Base-by-base conservation (phyloP, 2,797 vertebrate species). In the Sebastes matsubarae region DNA sequence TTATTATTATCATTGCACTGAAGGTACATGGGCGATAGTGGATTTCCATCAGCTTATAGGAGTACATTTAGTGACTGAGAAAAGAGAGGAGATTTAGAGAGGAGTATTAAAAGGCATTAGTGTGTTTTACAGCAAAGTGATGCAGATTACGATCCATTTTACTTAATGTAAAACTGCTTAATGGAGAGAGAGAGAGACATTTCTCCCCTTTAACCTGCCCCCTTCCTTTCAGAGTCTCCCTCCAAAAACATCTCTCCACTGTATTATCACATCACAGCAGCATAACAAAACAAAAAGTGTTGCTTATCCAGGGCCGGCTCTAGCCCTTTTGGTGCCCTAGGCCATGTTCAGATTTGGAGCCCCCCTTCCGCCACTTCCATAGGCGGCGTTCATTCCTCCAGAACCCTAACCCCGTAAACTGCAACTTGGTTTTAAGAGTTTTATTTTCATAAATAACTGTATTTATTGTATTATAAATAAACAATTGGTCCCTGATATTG, bases 61-160 rank as follows among this genome's bases (percentile, higher is more conserved):
- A 71, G 57, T 11, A 27, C 36, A 22, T 80, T 72, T 22, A 58
- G 70, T 46, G 57, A 24, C 24, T 10, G 32, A 72, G 73, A 30
- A 60, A 50, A 30, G 55, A 65, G 68, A 65, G 3, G 54, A 77
- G 55, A 38, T 29, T 36, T 36, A 36, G 34, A 36, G 34, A 36
- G 20, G 77, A 68, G 77, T 16, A 81, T 89, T 88, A 89, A 84
- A 85, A 73, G 34, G 81, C 77, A 88, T 89, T 81, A 86, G 77
- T 42, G 80, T 78, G 77, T 84, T 88, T 87, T 73, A 77, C 75
- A 70, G 86, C 71, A 74, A 50, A 86, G 73, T 68, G 77, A 81
- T 73, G 72, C 77, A 82, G 82, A 89, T 87, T 86, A 90, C 12
- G 70, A 87, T 69, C 73, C 80, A 84, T 70, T 81, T 77, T 75